A percentile compares a stretch with the other conserved stretches of the same genome.
Evolutionary conservation across 2,113 vertebrate genomes (phyloP).

Genomic region (Podiceps cristatus): DNA sequence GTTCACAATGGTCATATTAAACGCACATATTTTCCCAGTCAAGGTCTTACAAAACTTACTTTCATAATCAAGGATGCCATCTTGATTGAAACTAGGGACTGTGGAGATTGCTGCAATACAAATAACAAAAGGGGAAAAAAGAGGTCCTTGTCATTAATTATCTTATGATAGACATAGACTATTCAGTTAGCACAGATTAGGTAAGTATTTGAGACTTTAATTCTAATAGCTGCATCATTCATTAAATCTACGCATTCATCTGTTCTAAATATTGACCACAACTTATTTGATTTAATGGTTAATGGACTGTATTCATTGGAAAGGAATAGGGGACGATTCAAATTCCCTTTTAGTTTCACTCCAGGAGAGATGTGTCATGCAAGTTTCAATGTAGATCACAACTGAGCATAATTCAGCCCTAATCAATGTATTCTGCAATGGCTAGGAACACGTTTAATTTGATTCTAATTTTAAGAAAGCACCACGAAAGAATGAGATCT

Average conservation of each 20-base stretch:
- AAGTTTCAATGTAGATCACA: conserved; percentile 31
- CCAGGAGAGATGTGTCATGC: conserved; percentile 37
- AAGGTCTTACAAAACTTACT: neutral
- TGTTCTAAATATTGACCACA: conserved; percentile 36
- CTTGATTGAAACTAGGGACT: neutral
- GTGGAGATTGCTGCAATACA: neutral
- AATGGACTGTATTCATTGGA: neutral
- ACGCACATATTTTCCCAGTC: neutral
- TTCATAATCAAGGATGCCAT: neutral
- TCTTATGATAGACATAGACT: neutral
- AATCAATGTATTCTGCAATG: conserved; percentile 34
- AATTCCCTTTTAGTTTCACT: conserved; percentile 43
- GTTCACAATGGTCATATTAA: neutral
- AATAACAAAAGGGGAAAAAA: neutral
- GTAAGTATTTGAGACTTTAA: neutral
- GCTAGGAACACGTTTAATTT: conserved; percentile 41
- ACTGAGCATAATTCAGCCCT: neutral
- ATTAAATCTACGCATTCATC: neutral
- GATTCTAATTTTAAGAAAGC: conserved; percentile 44
- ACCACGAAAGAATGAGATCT: neutral
- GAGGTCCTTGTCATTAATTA: neutral
- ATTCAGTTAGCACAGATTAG: neutral
- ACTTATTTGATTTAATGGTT: neutral
- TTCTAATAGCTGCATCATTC: neutral
- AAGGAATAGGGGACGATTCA: neutral